Conservation (phyloP, 2,113 vertebrate genomes). For the Melanotaenia duboulayi region DNA sequence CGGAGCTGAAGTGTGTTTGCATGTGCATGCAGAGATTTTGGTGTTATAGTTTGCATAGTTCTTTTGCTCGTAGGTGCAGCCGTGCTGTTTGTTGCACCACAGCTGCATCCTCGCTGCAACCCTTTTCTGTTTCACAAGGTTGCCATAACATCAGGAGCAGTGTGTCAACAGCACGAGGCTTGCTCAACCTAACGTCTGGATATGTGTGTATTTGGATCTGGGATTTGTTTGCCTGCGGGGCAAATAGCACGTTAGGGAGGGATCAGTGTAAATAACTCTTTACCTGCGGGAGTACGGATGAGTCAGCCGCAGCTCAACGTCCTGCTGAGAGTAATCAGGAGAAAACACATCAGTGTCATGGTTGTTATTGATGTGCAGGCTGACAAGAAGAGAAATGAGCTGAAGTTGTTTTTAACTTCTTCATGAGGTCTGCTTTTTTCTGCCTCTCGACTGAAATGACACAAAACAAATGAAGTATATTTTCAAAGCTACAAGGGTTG, state of each 20-base stretch:
- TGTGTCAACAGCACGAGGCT: conserved; percentile 64
- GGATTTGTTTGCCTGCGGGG: conserved; percentile 65
- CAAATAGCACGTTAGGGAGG: conserved; percentile 71
- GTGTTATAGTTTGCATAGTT: conserved; percentile 3
- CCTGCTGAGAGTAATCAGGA: neutral
- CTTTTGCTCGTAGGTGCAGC: conserved; percentile 12
- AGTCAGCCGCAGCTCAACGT: conserved; percentile 19
- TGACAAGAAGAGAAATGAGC: conserved; percentile 28
- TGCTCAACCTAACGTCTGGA: conserved; percentile 39
- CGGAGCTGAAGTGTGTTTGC: neutral
- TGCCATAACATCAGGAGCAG: conserved; percentile 37
- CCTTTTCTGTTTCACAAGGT: conserved; percentile 60
- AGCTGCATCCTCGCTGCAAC: conserved; percentile 31
- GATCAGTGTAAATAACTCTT: conserved; percentile 41
- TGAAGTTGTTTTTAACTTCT: neutral
- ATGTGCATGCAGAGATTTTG: conserved; percentile 1
- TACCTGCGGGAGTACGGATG: conserved; percentile 37
- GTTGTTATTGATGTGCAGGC: conserved; percentile 32
- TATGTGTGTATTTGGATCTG: conserved; percentile 64
- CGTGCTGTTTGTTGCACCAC: conserved; percentile 59
- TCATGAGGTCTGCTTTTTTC: too few species aligned
- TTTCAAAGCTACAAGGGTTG: too few species aligned
- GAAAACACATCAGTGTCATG: conserved; percentile 34
- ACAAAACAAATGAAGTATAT: too few species aligned
- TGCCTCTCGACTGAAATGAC: too few species aligned